Conservation (phyloP, 2,113 vertebrate genomes). For the Dromaius novaehollandiae region DNA sequence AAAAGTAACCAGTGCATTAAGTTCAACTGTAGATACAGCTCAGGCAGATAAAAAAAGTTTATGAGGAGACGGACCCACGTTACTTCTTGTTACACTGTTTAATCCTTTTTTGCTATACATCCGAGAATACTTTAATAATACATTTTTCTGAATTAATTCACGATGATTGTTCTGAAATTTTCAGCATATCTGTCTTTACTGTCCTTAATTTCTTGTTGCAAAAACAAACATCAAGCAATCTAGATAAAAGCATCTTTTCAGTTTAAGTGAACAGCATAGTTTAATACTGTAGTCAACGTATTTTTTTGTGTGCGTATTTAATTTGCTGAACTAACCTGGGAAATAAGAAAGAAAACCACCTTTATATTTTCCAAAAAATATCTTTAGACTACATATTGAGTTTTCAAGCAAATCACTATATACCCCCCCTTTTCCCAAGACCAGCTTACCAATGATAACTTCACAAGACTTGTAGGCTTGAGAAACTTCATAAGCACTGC, state of each 20-base stretch:
- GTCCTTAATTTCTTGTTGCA: not conserved
- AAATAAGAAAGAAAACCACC: not conserved
- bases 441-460: slow-evolving; percentile 90
- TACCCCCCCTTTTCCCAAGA: not conserved
- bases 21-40: not conserved
- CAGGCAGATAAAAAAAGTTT: not conserved
- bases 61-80: not conserved
- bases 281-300: not conserved
- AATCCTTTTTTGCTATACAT: not conserved
- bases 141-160: not conserved
- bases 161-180: not conserved
- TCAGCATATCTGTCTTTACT: not conserved
- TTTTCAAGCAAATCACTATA: not conserved
- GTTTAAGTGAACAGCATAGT: not conserved
- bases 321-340: not conserved
- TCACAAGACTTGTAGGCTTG: slow-evolving; percentile 88
- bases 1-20: not conserved
- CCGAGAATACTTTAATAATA: not conserved
- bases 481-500: slow-evolving; percentile 92
- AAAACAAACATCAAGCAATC: not conserved
- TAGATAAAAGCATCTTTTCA: not conserved
- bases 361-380: not conserved
- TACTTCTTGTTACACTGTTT: not conserved
- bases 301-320: too few relatives aligned
- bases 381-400: rapidly evolving